phyloP scores from a whole-genome alignment of 2,113 vertebrate genomes.

The Capra hircus region DNA sequence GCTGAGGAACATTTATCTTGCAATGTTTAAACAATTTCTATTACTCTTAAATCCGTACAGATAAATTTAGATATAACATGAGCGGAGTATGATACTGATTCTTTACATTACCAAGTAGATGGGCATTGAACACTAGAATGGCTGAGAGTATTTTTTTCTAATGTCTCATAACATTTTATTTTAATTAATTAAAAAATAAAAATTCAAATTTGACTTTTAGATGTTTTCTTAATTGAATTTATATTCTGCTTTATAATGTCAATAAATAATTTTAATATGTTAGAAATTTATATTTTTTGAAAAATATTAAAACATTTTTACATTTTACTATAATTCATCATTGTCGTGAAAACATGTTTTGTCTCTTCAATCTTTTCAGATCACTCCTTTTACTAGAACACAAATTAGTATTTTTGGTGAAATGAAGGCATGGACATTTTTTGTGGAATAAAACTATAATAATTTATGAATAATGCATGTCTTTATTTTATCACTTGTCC shows the following conservation, averaged over 20 bases:
- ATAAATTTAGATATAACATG: background rate
- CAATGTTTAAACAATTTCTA: background rate
- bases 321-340: background rate
- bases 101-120: background rate
- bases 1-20: background rate
- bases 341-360: background rate
- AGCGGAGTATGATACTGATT: background rate
- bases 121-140: background rate
- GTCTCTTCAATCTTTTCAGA: background rate
- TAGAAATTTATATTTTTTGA: background rate
- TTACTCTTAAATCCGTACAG: background rate
- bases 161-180: background rate
- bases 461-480: background rate
- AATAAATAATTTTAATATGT: background rate
- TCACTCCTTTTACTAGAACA: background rate
- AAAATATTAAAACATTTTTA: background rate
- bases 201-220: background rate
- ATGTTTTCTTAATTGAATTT: background rate
- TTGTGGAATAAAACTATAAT: background rate
- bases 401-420: slow-evolving; percentile 8
- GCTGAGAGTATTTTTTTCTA: background rate
- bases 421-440: background rate
- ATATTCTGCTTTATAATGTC: background rate
- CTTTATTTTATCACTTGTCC: slow-evolving; percentile 5
- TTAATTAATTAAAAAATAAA: background rate